Base-by-base conservation (phyloP, 2,113 vertebrate genomes). In the Leptodactylus fuscus region DNA sequence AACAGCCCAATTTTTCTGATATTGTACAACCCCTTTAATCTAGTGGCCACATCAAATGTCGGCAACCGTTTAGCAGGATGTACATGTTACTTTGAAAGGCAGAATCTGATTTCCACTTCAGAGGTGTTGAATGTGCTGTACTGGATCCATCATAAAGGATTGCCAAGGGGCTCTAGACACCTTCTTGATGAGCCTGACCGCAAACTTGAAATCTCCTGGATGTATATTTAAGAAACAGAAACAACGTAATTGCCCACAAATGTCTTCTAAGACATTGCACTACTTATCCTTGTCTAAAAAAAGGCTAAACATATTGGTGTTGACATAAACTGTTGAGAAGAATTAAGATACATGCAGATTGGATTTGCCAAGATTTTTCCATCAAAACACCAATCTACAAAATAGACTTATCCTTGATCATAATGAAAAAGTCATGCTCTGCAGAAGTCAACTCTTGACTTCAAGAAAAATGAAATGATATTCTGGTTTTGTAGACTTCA, bases 161-260 rank as follows among this genome's bases (percentile, higher is more conserved):
- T 55, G 51, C 4, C 20, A 55, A 22, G n/a, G 51, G 5, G 1
- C 12, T 7, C 51, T 22, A 4, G 20, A 55, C 51, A 55, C 20
- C 51, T 8, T 1, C 5, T 20, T 55, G 18, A 55, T 55, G 51
- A 22, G 18, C 20, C 38, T 22, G 16, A 70, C 16, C 3, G 2
- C 67, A 38, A 22, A 7, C 38, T 44, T 73, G 36, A 73, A 41
- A n/a, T n/a, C 36, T 41, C 38, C 20, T 73, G 36, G 36, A 11
- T 44, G 20, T 44, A 73, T 73, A 1, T 12, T 20, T n/a, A 44
- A 73, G 20, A 44, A 73, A 41, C 22, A n/a, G 20, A 73, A 73
- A 44, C 8, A 41, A 73, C n/a, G 36, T 44, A 73, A 44, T 73
- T 73, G 44, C 41, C 69, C 41, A 11, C 69, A 73, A 73, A 73